Evolutionary conservation across 2,888 invertebrate species (phyloP), one percentile per base, ranked within the genome.

Genomic region (Ptilodon capucinus): DNA sequence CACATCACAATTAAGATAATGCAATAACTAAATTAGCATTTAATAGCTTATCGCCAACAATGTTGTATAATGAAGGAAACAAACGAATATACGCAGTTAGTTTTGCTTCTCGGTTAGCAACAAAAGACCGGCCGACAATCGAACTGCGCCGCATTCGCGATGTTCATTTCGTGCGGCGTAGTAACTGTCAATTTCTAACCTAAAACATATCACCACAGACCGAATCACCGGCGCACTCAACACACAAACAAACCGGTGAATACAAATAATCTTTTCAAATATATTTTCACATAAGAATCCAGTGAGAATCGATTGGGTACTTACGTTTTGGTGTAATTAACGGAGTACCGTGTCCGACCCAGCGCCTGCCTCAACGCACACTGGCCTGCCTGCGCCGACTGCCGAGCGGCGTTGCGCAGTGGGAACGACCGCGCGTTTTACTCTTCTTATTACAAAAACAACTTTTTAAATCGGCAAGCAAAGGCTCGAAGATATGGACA

Each of bases 11-110:
- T 17, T 38, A 18, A n/a, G 36, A 34, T 46, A 45, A 36, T 49
- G 23, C 35, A 53, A 56, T 54, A 48, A 64, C 40, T 28, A 19
- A 46, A 52, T 42, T 42, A 42, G 21, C 13, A 56, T 43, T 6
- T 28, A 19, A 13, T 6, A 14, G 43, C 9, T 13, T 42, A 49
- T 44, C 42, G 46, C 50, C 57, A 74, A 77, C 69, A 66, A 52
- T 68, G 65, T 74, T 59, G 59, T 53, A 56, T 47, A 57, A 59
- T 60, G 48, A 57, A 42, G 36, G 41, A 43, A 57, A 53, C 48
- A 54, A 50, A 59, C 58, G 66, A 76, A 79, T 85, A 86, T 85
- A 86, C 87, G 89, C 87, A 88, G 81, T 85, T 73, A 65, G 58
- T 59, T 61, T 64, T 64, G 75, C 69, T 71, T 64, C 77, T 71